phyloP scores from a whole-genome alignment of 2,113 vertebrate species.

The Gymnocephalus cernua region DNA sequence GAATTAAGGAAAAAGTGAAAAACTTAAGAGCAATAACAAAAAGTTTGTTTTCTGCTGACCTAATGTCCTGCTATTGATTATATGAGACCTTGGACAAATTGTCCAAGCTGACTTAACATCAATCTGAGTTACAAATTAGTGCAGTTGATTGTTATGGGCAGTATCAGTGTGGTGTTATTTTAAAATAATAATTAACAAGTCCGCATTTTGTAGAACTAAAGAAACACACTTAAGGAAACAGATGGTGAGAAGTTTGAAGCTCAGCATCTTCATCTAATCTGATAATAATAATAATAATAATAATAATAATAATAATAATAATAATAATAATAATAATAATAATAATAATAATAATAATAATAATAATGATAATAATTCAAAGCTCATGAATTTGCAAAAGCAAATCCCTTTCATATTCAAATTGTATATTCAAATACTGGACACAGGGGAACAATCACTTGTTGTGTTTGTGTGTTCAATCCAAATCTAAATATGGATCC shows the following conservation, averaged over 20 bases:
- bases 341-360: no score
- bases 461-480: conserved; percentile 11
- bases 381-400: conserved; percentile 24
- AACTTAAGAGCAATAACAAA: not conserved
- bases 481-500: conserved; percentile 38
- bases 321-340: no score
- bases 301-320: not conserved
- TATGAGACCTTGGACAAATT: conserved; percentile 1
- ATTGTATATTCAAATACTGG: conserved; percentile 16
- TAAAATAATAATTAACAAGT: not conserved
- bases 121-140: not conserved
- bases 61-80: not conserved
- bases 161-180: not conserved
- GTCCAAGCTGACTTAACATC: conserved; percentile 9
- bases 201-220: not conserved
- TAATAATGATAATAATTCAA: not conserved
- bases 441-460: conserved; percentile 14
- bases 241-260: not conserved
- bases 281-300: not conserved
- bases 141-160: not conserved
- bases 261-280: not conserved
- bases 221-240: not conserved
- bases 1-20: conserved; percentile 18
- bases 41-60: conserved; percentile 21
- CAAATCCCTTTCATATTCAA: conserved; percentile 24